Base-by-base conservation (phyloP, 2,888 invertebrate species). In the Protonemura montana region DNA sequence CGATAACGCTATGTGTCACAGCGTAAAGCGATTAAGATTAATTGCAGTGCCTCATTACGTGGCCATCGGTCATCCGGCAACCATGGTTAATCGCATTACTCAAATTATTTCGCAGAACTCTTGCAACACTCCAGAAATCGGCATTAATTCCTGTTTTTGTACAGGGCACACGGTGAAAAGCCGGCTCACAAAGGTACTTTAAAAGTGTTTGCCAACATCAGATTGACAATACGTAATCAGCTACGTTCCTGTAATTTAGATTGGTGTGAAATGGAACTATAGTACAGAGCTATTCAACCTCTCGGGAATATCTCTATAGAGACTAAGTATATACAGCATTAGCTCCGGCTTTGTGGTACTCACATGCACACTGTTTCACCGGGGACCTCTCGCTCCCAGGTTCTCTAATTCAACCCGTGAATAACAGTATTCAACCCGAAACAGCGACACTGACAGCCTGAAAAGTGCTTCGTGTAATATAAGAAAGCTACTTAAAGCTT, bases 401-500 rank as follows among this genome's bases (percentile, higher is more conserved):
- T 21, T 59, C 59, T 59, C 7, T 59, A 59, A 59, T 59, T 59
- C 59, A 59, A 59, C 59, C 21, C 59, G 59, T 59, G 59, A 59
- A 59, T 59, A 7, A 59, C 59, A 21, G 59, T 21, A 21, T 13
- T 2, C 35, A 3, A 3, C 5, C 35, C 35, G n/a, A n/a, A 35
- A 10, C 13, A 13, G 59, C 59, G 59, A 59, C 59, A 13, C 16
- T 59, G 59, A 59, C 59, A 59, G 59, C 16, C 21, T 59, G 59
- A 59, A 59, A 59, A 59, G 59, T 21, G 59, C 21, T n/a, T n/a
- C 59, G 21, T 59, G 59, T 59, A 59, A 59, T 59, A 59, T 59
- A 59, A 59, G 59, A 59, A 59, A 59, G 59, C 59, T 59, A 59
- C 59, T 59, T 59, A 59, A 59, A 59, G 21, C 59, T 59, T 59